Conservation (phyloP, 2,113 vertebrate genomes). For the Terrapene triunguis region DNA sequence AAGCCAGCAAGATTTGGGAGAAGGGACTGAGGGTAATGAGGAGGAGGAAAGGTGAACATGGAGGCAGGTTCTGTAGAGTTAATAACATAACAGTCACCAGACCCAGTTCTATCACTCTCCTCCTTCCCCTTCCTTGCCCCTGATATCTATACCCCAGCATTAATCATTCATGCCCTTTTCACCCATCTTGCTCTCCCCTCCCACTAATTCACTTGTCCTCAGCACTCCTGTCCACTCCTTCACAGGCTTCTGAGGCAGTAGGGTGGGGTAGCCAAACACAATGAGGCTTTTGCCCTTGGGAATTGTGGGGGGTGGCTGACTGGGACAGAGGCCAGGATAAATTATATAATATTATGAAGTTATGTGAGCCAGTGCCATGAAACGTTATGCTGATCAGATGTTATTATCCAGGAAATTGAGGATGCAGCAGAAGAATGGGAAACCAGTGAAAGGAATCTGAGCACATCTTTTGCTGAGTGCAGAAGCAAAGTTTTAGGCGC, state of each 20-base stretch:
- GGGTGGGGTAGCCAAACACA: no score
- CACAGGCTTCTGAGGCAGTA: background rate
- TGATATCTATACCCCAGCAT: background rate
- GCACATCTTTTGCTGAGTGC: no score
- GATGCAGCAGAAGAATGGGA: no score
- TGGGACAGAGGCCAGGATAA: no score
- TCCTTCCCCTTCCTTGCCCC: background rate
- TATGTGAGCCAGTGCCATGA: no score
- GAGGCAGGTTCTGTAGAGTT: background rate
- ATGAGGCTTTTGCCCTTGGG: no score
- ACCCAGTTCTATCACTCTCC: background rate
- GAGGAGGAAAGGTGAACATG: background rate
- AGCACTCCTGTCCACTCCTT: background rate
- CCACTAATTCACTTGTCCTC: background rate
- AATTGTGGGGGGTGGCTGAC: background rate
- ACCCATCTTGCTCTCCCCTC: background rate
- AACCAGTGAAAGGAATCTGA: no score
- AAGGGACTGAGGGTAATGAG: background rate
- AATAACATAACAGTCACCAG: background rate
- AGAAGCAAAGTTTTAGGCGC: no score
- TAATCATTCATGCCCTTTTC: background rate
- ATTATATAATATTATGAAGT: no score
- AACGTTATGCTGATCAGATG: no score
- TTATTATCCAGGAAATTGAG: no score
- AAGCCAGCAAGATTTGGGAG: background rate